These are phyloP conservation scores for Trissoscelio sp. DNA, from an alignment of 2,888 invertebrate species.

Conservation along the genomic window DNA sequence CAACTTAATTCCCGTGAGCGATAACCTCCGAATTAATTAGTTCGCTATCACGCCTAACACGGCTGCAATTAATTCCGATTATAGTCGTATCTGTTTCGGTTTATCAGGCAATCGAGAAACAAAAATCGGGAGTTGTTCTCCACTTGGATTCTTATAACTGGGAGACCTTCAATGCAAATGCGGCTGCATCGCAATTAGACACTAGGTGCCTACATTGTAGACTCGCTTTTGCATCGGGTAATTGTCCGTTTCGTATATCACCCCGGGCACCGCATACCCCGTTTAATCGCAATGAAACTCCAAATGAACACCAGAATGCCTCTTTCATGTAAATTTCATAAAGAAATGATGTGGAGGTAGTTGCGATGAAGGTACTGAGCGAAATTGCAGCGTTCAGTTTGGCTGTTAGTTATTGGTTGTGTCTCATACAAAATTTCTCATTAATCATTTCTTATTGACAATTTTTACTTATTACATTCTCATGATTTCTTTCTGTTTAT, in stretches of 20 bases:
- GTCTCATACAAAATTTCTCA: too few species aligned
- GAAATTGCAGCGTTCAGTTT: too few species aligned
- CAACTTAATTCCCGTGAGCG: not conserved
- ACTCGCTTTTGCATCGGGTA: conserved; percentile 11
- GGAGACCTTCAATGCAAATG: not conserved
- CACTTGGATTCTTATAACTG: not conserved
- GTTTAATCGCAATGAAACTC: conserved; percentile 3
- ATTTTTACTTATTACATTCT: too few species aligned
- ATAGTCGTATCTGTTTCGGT: conserved; percentile 9
- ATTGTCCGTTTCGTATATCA: conserved; percentile 45
- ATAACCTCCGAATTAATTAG: conserved; percentile 46
- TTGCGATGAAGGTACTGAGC: not conserved
- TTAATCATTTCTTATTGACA: too few species aligned
- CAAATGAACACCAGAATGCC: not conserved
- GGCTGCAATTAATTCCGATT: conserved; percentile 40
- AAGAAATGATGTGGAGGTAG: not conserved
- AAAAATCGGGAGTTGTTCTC: not conserved
- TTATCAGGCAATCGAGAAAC: not conserved
- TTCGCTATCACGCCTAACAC: conserved; percentile 32
- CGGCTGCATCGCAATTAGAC: conserved; percentile 39
- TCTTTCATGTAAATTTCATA: conserved; percentile 1
- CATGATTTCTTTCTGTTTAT: too few species aligned
- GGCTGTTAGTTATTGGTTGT: too few species aligned
- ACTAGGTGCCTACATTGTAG: conserved; percentile 35
- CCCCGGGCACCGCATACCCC: conserved; percentile 26